phyloP scores from a whole-genome alignment of 2,113 vertebrate genomes.

The Limnothrissa miodon region DNA sequence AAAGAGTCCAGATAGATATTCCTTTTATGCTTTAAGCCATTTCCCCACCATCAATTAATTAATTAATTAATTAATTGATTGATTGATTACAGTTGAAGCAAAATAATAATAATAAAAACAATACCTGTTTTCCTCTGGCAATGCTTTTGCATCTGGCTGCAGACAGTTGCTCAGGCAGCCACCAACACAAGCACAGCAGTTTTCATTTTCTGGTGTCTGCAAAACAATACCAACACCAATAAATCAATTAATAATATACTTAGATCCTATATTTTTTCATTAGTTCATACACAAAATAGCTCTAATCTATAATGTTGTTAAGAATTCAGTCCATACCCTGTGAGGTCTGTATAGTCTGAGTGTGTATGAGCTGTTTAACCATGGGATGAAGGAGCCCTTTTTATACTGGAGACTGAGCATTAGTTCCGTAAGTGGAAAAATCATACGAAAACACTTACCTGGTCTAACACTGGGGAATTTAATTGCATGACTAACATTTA shows the following conservation, averaged over 20 bases:
- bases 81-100: too few species aligned
- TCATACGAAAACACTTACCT: slow-evolving; percentile 52
- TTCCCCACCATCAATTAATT: neutral
- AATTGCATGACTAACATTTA: slow-evolving; percentile 38
- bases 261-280: too few species aligned
- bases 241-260: neutral
- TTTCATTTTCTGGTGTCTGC: slow-evolving; percentile 17
- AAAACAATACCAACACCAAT: slow-evolving; percentile 5
- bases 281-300: neutral
- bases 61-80: too few species aligned
- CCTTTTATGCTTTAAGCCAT: neutral
- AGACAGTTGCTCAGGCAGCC: slow-evolving; percentile 35
- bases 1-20: too few species aligned
- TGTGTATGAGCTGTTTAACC: slow-evolving; percentile 1
- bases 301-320: neutral
- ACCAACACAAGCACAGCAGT: slow-evolving; percentile 37
- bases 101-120: too few species aligned
- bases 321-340: slow-evolving; percentile 25
- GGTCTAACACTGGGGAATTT: slow-evolving; percentile 53
- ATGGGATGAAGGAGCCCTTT: slow-evolving; percentile 34
- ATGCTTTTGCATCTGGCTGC: slow-evolving; percentile 28
- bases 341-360: slow-evolving; percentile 12
- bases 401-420: slow-evolving; percentile 36
- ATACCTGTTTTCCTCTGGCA: slow-evolving; percentile 40
- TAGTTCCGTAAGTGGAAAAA: slow-evolving; percentile 14